A percentile compares a stretch with the other conserved stretches of the same genome.
These are phyloP conservation scores for Noctua fimbriata DNA, from an alignment of 2,888 invertebrate species.

Conservation along the genomic window DNA sequence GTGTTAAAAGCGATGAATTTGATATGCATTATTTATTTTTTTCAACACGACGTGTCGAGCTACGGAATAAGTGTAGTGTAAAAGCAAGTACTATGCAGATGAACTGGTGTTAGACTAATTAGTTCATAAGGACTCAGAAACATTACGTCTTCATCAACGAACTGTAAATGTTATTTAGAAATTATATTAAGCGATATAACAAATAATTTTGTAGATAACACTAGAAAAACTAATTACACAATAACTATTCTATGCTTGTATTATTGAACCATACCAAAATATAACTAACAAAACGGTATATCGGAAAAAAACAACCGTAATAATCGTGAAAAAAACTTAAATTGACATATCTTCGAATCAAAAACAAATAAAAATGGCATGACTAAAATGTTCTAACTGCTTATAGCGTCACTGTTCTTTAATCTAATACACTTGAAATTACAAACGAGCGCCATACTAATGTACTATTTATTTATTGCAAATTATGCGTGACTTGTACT, in stretches of 20 bases:
- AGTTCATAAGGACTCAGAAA: constrained; percentile 59
- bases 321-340: constrained; percentile 52
- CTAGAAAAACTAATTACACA: constrained; percentile 50
- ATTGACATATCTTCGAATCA: constrained; percentile 35
- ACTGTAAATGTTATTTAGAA: constrained; percentile 36
- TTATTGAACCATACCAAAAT: constrained; percentile 44
- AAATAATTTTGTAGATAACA: constrained; percentile 28
- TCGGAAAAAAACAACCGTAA: constrained; percentile 3
- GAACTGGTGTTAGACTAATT: constrained; percentile 61
- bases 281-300: constrained; percentile 46
- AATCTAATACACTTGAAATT: constrained; percentile 11
- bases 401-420: constrained; percentile 40
- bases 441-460: constrained; percentile 23
- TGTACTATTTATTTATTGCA: constrained; percentile 12
- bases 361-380: constrained; percentile 50
- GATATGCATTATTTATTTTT: constrained; percentile 68
- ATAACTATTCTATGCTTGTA: constrained; percentile 42
- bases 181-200: constrained; percentile 33
- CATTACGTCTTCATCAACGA: constrained; percentile 52
- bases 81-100: constrained; percentile 64
- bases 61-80: constrained; percentile 64
- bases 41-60: constrained; percentile 62
- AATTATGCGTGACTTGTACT: constrained; percentile 20
- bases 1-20: constrained; percentile 61
- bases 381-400: constrained; percentile 46